Base-by-base conservation (phyloP, 2,888 invertebrate species). In the Leptinotarsa haldemani region DNA sequence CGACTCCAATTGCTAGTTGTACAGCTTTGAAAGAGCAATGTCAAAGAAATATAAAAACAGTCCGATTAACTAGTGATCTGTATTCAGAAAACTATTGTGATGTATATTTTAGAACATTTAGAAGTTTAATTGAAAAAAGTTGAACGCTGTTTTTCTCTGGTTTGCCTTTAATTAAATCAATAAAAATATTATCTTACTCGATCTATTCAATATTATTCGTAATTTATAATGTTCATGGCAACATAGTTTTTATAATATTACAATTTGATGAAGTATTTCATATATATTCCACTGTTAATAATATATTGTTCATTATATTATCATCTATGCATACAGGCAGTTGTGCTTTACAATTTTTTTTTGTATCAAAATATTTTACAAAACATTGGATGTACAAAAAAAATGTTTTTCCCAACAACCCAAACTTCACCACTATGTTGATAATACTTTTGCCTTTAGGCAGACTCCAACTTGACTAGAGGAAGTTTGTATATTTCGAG, bases 1-100 rank as follows among this genome's bases (percentile, higher is more conserved):
- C 52, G 52, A 70, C 40, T 52, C 61, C 64, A n/a, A 69, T 52
- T 52, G 25, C 50, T 25, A 47, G 58, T 69, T 53, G 48, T 48
- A 2, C 40, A 61, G 46, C 18, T 20, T 58, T 53, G 61, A 61
- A 25, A 61, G n/a, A 1, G 25, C 16, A 61, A n/a, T 61, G 30
- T 18, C 4, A 30, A 61, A 15, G 5, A 61, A 61, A 30, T 40
- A n/a, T 30, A 61, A 30, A 61, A 40, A 16, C 25, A n/a, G 40
- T 30, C 61, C 30, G 61, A n/a, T 16, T n/a, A 61, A n/a, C 20
- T 13, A 0, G 58, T 22, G 15, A 40, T 50, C 50, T 50, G 50
- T 50, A 16, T 40, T 40, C 9, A 40, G 9, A 40, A 2, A 9
- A 40, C 40, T 40, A 40, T 9, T 40, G 2, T 40, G 0, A 0